Conservation (phyloP, 2,888 invertebrate genomes). For the Noctua fimbriata region DNA sequence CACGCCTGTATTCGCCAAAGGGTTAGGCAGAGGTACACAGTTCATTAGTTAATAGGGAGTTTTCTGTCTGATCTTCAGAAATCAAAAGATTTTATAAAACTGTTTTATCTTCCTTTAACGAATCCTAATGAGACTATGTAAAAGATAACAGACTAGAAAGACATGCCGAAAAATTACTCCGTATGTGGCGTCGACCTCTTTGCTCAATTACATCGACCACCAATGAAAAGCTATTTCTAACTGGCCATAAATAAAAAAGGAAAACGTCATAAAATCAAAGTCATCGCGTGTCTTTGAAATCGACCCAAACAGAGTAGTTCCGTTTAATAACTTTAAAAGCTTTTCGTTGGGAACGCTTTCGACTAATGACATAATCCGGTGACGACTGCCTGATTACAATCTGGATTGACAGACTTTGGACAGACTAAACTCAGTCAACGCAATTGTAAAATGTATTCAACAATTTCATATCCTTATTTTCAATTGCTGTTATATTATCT, state of each 20-base stretch:
- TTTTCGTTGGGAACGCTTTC: constrained; percentile 69
- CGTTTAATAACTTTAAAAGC: constrained; percentile 78
- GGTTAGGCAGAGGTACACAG: not conserved
- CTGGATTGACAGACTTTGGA: constrained; percentile 1
- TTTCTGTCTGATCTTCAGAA: not conserved
- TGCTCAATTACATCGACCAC: not conserved
- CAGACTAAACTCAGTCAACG: not conserved
- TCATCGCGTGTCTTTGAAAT: constrained; percentile 60
- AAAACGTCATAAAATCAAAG: constrained; percentile 50
- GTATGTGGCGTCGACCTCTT: not conserved
- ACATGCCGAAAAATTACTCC: not conserved
- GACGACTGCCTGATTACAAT: constrained; percentile 41
- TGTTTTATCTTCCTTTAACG: not conserved
- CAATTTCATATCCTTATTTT: not conserved
- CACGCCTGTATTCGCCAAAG: not conserved
- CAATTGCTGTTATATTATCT: not conserved
- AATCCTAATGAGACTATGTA: not conserved
- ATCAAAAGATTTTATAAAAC: not conserved
- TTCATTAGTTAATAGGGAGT: not conserved
- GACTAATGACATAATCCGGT: constrained; percentile 42
- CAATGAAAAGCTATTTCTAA: constrained; percentile 24
- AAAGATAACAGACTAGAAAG: not conserved
- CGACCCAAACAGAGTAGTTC: constrained; percentile 43
- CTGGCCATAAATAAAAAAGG: constrained; percentile 18
- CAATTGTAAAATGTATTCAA: not conserved